phyloP scores from a whole-genome alignment of 1,140 invertebrate species.

The Drosophila simulans region DNA sequence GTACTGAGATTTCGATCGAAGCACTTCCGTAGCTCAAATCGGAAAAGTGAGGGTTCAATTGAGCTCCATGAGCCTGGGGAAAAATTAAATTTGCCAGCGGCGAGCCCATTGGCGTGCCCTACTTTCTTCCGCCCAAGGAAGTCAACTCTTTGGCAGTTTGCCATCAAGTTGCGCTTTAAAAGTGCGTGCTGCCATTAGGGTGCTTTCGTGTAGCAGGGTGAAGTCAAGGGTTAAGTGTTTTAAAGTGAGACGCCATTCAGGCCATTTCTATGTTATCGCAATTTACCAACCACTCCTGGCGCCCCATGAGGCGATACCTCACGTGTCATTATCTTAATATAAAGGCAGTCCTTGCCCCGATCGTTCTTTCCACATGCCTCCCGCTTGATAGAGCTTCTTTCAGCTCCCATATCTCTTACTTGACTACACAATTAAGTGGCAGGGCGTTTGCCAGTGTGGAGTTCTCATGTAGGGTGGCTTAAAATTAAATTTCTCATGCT shows the following conservation, averaged over 20 bases:
- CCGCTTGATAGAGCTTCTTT: conserved; percentile 67
- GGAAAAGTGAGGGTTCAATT: background rate
- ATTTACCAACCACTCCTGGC: conserved; percentile 66
- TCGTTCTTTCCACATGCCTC: background rate
- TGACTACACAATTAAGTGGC: conserved; percentile 79
- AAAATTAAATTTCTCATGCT: conserved; percentile 78
- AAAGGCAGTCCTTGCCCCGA: conserved; percentile 45
- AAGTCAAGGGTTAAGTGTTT: conserved; percentile 76
- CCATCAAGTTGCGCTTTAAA: conserved; percentile 73
- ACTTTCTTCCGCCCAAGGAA: conserved; percentile 27
- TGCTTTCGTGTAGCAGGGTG: background rate
- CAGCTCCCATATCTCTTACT: conserved; percentile 74
- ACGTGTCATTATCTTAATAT: conserved; percentile 82
- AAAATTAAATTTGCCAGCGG: conserved; percentile 56
- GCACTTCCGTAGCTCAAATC: background rate
- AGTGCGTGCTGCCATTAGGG: conserved; percentile 52
- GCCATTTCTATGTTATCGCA: conserved; percentile 73
- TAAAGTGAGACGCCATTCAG: conserved; percentile 59
- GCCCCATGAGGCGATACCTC: conserved; percentile 52
- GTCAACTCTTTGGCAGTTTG: conserved; percentile 67
- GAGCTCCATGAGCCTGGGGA: conserved; percentile 4
- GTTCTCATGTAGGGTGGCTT: conserved; percentile 36
- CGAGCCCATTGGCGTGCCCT: conserved; percentile 51
- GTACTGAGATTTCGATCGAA: background rate
- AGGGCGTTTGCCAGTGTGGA: conserved; percentile 16